These are phyloP conservation scores for Rotaria socialis DNA, from an alignment of 2,888 invertebrate genomes.

Conservation along the genomic window DNA sequence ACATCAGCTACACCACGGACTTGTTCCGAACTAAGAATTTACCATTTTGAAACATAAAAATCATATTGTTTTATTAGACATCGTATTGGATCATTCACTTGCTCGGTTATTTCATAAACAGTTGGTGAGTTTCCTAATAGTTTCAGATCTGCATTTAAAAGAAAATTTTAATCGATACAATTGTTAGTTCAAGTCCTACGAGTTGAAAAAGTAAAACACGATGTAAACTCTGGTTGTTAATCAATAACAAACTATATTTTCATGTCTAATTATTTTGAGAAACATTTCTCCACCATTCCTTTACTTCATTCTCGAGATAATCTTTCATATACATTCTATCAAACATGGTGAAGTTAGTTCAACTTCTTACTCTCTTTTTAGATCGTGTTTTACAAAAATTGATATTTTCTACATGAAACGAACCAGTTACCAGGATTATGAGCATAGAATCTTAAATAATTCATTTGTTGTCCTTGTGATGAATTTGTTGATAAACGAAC, in stretches of 20 bases:
- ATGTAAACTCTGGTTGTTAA: no score
- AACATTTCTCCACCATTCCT: neutral
- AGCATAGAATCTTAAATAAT: slow-evolving; percentile 36
- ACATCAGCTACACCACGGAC: slow-evolving; percentile 86
- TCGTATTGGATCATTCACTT: slow-evolving; percentile 80
- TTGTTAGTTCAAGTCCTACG: neutral
- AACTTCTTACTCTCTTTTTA: no score
- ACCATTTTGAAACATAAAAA: slow-evolving; percentile 88
- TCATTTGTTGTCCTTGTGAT: slow-evolving; percentile 19
- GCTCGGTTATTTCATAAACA: slow-evolving; percentile 77
- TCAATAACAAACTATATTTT: no score
- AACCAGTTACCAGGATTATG: neutral
- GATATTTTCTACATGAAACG: neutral
- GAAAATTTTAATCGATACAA: neutral
- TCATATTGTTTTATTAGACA: slow-evolving; percentile 93
- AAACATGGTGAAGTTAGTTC: no score
- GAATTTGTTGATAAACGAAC: neutral
- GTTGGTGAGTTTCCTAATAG: slow-evolving; percentile 24
- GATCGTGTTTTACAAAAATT: no score
- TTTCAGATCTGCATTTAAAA: neutral
- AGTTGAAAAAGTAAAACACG: neutral
- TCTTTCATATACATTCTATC: no score
- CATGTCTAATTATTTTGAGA: neutral
- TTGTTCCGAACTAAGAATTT: slow-evolving; percentile 69
- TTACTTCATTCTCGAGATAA: no score